Percentiles rank a stretch among this genome's conserved stretches.
Evolutionary conservation across 2,888 invertebrate species (phyloP).

Genomic region (Drosophila stalkeri): DNA sequence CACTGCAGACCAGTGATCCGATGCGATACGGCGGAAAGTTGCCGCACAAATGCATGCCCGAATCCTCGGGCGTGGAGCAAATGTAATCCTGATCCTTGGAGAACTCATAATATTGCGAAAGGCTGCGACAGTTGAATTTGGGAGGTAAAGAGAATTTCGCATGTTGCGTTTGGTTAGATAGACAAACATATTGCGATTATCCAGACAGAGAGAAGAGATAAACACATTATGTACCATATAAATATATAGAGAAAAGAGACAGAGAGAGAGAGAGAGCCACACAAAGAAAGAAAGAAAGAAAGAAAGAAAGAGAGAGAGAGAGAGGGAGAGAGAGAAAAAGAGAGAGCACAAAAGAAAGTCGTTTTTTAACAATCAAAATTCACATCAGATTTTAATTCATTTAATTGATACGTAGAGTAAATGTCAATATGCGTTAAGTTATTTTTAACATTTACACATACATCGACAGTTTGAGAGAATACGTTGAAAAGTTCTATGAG

Average conservation of each 20-base stretch:
- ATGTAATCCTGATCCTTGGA: conserved; percentile 98
- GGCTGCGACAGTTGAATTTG: conserved; percentile 83
- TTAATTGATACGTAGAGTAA: conserved; percentile 58
- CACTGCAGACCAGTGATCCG: conserved; percentile 91
- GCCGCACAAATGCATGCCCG: conserved; percentile 96
- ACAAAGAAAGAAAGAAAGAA: conserved; percentile 36
- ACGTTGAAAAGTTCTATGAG: conserved; percentile 36
- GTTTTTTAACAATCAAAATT: conserved; percentile 42
- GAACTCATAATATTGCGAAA: conserved; percentile 94
- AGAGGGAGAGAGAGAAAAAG: conserved; percentile 36
- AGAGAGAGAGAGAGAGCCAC: conserved; percentile 24
- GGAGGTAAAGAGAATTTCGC: conserved; percentile 42
- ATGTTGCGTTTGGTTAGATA: conserved; percentile 40
- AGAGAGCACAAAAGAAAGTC: conserved; percentile 63
- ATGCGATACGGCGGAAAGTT: conserved; percentile 92
- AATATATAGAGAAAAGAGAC: conserved; percentile 20
- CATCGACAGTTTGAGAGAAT: conserved; percentile 60
- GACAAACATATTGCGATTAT: conserved; percentile 32
- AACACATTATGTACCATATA: conserved; percentile 19
- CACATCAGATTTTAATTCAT: conserved; percentile 17
- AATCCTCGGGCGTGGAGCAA: conserved; percentile 96
- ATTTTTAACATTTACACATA: conserved; percentile 61
- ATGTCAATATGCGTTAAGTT: conserved; percentile 57
- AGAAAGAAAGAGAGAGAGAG: conserved; percentile 28
- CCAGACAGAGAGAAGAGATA: conserved; percentile 32